A percentile compares a stretch with the other conserved stretches of the same genome.
Evolutionary conservation across 2,888 invertebrate species (phyloP).

Genomic region (Eumacrocentrus americanus): DNA sequence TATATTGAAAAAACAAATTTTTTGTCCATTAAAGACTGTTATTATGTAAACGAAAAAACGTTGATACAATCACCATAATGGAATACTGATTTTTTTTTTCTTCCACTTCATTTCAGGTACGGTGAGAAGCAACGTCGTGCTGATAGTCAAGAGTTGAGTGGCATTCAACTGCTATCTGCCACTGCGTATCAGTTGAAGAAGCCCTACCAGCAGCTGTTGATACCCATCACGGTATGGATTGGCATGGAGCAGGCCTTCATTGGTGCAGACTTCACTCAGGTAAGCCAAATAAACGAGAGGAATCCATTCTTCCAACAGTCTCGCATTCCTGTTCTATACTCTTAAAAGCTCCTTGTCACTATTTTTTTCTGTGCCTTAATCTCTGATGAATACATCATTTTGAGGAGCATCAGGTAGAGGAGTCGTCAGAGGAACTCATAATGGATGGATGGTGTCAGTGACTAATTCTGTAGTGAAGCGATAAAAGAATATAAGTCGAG

Average conservation of each 20-base stretch:
- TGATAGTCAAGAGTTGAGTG: slow-evolving; percentile 78
- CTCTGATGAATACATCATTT: not conserved
- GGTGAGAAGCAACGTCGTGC: slow-evolving; percentile 82
- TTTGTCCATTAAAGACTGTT: too few species aligned
- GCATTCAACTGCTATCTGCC: slow-evolving; percentile 82
- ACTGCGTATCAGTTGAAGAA: slow-evolving; percentile 91
- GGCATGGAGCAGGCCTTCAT: slow-evolving; percentile 98
- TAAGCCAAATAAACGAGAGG: slow-evolving; percentile 51
- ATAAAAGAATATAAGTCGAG: too few species aligned
- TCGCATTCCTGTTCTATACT: too few species aligned
- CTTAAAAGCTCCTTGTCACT: too few species aligned
- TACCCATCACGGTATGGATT: slow-evolving; percentile 95
- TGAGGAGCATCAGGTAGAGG: not conserved
- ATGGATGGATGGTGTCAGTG: not conserved
- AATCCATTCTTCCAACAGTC: too few species aligned
- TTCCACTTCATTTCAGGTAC: slow-evolving; percentile 66
- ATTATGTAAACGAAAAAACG: too few species aligned
- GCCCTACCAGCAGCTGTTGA: slow-evolving; percentile 88
- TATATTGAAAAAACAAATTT: not conserved
- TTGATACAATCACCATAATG: too few species aligned
- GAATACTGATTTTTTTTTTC: not conserved
- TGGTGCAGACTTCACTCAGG: slow-evolving; percentile 88
- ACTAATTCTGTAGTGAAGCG: too few species aligned
- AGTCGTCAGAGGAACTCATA: not conserved
- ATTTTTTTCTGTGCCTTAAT: not conserved